Base-by-base conservation (phyloP, 2,888 invertebrate genomes). In the Ophion costatus region DNA sequence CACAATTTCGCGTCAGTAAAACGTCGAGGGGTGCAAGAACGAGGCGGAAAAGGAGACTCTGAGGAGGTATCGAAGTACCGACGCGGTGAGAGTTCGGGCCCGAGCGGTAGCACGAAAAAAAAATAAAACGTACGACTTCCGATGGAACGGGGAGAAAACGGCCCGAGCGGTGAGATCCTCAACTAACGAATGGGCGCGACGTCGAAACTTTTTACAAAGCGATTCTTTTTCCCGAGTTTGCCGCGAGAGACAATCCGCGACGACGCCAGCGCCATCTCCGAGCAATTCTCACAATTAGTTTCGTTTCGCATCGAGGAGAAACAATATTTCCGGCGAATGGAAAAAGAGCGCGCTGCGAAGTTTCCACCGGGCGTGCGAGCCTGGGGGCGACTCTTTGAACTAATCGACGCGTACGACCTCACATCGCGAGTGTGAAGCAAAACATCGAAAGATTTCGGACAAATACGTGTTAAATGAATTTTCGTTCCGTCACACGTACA, bases 401-500 rank as follows among this genome's bases (percentile, higher is more conserved):
- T 70, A 56, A 70, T n/a, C 51, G n/a, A n/a, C 6, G 59, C 20
- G 24, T 14, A 11, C 42, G 20, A 45, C 17, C 17, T 61, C 17
- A 24, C 61, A 42, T 17, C 33, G 29, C 33, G n/a, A 56, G 22
- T 61, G 61, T 59, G 42, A 51, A 33, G 17, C 56, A 56, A 67
- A 76, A 66, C 45, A 76, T 76, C 66, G 66, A 76, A 76, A 76
- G 29, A 14, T 56, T 56, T 24, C 33, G 22, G 14, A 61, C 14
- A 66, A 66, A 75, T 64, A 75, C 10, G 5, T 51, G 63, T 51
- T 51, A 59, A 75, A 75, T 51, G 56, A 75, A 64, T 51, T 56
- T 64, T 75, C 63, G 29, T 66, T 29, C 56, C 56, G 51, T 75
- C 51, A 29, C 64, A 75, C 64, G 14, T 66, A 66, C 75, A 64